These are phyloP conservation scores for Acleris sparsana DNA, from an alignment of 2,888 invertebrate genomes.

Conservation along the genomic window DNA sequence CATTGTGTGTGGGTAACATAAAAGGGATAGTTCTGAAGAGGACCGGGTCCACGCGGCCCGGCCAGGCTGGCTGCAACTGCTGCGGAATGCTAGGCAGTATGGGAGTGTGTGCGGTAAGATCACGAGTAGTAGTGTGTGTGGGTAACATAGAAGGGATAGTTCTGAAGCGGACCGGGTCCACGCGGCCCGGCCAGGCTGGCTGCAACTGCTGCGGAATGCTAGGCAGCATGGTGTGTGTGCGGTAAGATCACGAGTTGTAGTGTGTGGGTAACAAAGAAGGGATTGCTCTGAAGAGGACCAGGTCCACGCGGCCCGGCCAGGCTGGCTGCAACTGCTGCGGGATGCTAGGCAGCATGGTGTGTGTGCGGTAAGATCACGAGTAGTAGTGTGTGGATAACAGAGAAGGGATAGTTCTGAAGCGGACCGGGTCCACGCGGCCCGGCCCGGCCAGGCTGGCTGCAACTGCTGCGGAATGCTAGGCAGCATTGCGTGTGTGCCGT, in stretches of 20 bases:
- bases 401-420: conserved; percentile 85
- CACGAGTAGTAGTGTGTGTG: no score
- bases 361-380: conserved; percentile 44
- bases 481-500: conserved; percentile 56
- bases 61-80: conserved; percentile 88
- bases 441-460: conserved; percentile 90
- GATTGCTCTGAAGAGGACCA: conserved; percentile 93
- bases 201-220: conserved; percentile 77
- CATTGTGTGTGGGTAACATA: conserved; percentile 85
- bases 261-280: conserved; percentile 88
- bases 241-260: no score
- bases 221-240: no score
- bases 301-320: conserved; percentile 91
- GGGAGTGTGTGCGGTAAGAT: conserved; percentile 88
- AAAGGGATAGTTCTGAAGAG: conserved; percentile 90
- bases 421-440: conserved; percentile 93
- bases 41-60: conserved; percentile 92
- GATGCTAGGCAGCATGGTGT: conserved; percentile 82
- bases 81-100: no score
- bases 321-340: conserved; percentile 92
- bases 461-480: conserved; percentile 90
- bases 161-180: conserved; percentile 89
- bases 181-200: conserved; percentile 89
- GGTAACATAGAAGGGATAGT: conserved; percentile 91
- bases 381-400: conserved; percentile 44